These are phyloP conservation scores for Trinorchestia longiramus DNA, from an alignment of 1,140 invertebrate genomes.

Conservation along the genomic window DNA sequence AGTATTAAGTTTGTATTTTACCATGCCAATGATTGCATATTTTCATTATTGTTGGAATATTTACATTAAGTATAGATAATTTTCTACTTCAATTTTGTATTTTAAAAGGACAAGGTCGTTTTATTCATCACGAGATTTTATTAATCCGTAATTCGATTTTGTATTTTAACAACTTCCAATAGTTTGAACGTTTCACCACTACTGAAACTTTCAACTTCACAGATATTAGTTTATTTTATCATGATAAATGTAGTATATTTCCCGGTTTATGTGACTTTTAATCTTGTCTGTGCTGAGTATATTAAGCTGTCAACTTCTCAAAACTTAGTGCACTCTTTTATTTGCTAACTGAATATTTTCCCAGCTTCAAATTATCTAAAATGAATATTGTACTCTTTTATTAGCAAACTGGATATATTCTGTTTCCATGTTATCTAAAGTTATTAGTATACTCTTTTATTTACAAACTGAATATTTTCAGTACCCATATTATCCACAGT, in stretches of 20 bases:
- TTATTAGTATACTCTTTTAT: background rate
- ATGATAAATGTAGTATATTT: too few species aligned
- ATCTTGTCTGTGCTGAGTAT: too few species aligned
- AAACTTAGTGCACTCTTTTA: background rate
- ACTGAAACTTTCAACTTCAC: background rate
- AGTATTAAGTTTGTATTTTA: background rate
- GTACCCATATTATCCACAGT: background rate
- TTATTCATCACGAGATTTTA: background rate
- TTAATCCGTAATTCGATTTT: background rate
- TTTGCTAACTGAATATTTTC: too few species aligned
- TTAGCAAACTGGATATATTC: too few species aligned
- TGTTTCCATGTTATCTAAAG: background rate
- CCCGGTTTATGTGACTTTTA: too few species aligned
- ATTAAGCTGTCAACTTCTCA: background rate
- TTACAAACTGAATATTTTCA: background rate
- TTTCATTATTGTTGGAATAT: background rate
- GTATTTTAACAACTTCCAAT: background rate
- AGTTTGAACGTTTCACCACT: background rate
- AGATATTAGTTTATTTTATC: background rate
- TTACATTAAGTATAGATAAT: background rate
- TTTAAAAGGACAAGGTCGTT: too few species aligned
- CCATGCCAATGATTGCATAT: too few species aligned
- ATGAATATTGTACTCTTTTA: too few species aligned
- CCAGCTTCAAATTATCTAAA: too few species aligned
- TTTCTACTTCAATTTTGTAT: background rate